Percentiles rank a stretch among this genome's conserved stretches.
These are phyloP conservation scores for Chalcosyrphus nemorum DNA, from an alignment of 2,888 invertebrate genomes.

Conservation along the genomic window DNA sequence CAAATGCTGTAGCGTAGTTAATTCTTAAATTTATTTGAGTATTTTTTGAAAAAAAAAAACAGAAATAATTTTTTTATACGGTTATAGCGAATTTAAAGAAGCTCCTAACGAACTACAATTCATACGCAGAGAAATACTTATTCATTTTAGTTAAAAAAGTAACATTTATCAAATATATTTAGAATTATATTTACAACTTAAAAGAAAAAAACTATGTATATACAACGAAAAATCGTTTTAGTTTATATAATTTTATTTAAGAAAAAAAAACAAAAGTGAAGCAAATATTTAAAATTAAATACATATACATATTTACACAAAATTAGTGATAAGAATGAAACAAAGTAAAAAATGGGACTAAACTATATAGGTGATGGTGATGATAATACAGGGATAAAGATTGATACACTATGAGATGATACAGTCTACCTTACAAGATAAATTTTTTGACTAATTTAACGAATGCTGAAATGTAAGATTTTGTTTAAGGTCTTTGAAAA, in stretches of 20 bases:
- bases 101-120: slow-evolving; percentile 5
- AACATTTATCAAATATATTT: slow-evolving; percentile 8
- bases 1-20: slow-evolving; percentile 69
- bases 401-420: neutral
- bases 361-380: neutral
- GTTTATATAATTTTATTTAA: slow-evolving; percentile 12
- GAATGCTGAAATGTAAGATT: too few species aligned
- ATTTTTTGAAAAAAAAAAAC: neutral
- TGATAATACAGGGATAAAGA: slow-evolving; percentile 4
- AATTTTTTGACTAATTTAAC: too few species aligned
- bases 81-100: neutral
- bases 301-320: slow-evolving; percentile 46
- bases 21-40: neutral
- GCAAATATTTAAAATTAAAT: neutral
- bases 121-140: neutral
- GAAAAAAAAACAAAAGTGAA: neutral
- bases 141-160: neutral
- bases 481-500: too few species aligned
- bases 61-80: neutral
- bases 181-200: slow-evolving; percentile 31
- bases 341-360: neutral
- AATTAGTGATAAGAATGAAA: neutral
- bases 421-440: neutral
- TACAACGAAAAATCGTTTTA: slow-evolving; percentile 37
- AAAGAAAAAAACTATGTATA: slow-evolving; percentile 1